These are phyloP conservation scores for Gnathonemus longibarbis DNA, from an alignment of 2,113 vertebrate genomes.

Conservation along the genomic window DNA sequence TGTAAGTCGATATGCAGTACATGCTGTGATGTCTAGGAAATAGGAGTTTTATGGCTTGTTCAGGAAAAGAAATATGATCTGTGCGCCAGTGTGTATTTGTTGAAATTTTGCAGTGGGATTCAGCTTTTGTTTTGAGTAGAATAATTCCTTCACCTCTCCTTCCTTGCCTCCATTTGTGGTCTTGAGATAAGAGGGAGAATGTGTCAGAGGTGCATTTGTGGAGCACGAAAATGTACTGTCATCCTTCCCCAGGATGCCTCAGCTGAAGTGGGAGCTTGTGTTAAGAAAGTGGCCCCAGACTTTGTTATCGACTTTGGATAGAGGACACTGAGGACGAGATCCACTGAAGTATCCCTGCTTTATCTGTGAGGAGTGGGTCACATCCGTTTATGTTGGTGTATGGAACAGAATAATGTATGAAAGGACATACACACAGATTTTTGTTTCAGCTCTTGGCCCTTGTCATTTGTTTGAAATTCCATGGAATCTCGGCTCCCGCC, in stretches of 20 bases:
- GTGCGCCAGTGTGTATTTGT: neutral
- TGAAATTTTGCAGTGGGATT: neutral
- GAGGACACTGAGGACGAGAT: neutral
- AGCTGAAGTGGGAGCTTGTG: neutral
- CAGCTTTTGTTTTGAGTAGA: neutral
- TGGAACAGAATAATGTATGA: neutral
- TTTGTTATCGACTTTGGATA: neutral
- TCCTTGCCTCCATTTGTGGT: neutral
- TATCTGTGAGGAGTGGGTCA: slow-evolving; percentile 5
- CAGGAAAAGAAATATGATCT: neutral
- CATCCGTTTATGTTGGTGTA: slow-evolving; percentile 3
- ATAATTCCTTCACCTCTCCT: neutral
- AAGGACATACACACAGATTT: neutral
- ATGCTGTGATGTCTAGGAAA: neutral
- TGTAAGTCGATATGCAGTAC: neutral
- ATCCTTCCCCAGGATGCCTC: neutral
- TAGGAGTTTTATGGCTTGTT: neutral
- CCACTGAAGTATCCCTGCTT: neutral
- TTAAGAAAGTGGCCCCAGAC: neutral
- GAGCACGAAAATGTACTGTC: neutral
- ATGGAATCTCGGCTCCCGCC: neutral
- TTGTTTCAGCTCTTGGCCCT: slow-evolving; percentile 3
- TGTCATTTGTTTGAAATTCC: slow-evolving; percentile 21
- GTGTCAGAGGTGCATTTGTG: neutral
- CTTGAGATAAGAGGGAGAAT: neutral